Evolutionary conservation across 1,140 invertebrate species (phyloP), one percentile per base, ranked within the genome.

Genomic region (Heliothis virescens): DNA sequence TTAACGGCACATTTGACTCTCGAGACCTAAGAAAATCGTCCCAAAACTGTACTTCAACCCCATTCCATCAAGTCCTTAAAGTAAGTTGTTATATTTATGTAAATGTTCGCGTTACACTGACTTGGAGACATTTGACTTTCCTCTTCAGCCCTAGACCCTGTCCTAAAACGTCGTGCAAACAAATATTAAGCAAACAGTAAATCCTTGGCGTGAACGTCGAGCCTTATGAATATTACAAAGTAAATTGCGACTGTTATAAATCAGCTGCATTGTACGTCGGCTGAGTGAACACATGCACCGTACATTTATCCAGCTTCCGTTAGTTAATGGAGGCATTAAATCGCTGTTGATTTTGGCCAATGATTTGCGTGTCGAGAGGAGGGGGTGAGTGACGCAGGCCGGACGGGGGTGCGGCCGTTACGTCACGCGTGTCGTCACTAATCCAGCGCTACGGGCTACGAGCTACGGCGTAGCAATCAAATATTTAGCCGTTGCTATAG

Each of bases 291-390:
- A 77, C 74, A 41, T 65, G 60, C 74, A 77, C 26, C 48, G 41
- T 48, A 77, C 74, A 65, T 65, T 77, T 69, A 78, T 78, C 65
- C 62, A 82, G 63, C 50, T 82, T 59, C 50, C 50, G 71, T 67
- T 76, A 63, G 62, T 75, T 67, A 79, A 79, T 62, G 72, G 52
- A 29, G 18, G 63, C 29, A 74, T 78, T 67, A 79, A 80, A 82
- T 82, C 79, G 57, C 29, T 83, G 83, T 85, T 85, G 79, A 89
- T 91, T 92, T 92, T 88, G 84, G 87, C 87, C 83, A 91, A 87
- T 88, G 85, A 89, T 90, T 91, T 88, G 86, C 87, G 84, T 87
- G 84, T 83, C 75, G 82, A 81, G 83, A 29, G 69, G 62, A 34
- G 62, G 41, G 29, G 34, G 29, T 34, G 41, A 79, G 86, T 87